These are phyloP conservation scores for Metopolophium dirhodum DNA, from an alignment of 1,140 invertebrate genomes.

Conservation along the genomic window DNA sequence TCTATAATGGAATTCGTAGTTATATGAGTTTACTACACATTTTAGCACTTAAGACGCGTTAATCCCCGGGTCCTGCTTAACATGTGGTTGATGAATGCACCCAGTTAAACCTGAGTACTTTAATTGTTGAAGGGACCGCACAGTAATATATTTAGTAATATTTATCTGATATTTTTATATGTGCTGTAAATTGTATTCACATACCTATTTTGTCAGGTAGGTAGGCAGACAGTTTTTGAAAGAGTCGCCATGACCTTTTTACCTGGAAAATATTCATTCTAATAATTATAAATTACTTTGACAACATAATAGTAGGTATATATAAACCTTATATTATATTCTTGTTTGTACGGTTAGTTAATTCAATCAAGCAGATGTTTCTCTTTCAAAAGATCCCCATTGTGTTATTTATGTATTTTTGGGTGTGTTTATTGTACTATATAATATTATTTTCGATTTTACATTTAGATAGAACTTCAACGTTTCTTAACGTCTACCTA, in stretches of 20 bases:
- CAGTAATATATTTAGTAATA: background rate
- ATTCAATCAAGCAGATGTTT: background rate
- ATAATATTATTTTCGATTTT: background rate
- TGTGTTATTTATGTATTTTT: background rate
- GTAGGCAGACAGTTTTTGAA: background rate
- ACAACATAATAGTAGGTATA: background rate
- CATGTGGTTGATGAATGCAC: too few relatives aligned
- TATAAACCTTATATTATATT: too few relatives aligned
- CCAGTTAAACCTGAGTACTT: too few relatives aligned
- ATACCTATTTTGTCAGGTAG: background rate
- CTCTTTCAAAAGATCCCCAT: background rate
- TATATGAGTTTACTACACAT: too few relatives aligned
- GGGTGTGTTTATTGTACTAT: background rate
- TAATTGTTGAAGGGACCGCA: background rate
- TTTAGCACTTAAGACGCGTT: too few relatives aligned
- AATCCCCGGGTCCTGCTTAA: too few relatives aligned
- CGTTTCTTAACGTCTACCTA: background rate
- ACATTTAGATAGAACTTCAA: background rate
- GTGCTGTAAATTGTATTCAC: background rate
- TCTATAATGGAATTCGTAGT: too few relatives aligned
- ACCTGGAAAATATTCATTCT: background rate
- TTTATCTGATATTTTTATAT: background rate
- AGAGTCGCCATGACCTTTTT: background rate
- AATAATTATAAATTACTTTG: background rate
- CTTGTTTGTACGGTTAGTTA: background rate